Base-by-base conservation (phyloP, 2,113 vertebrate genomes). In the Colaptes auratus region DNA sequence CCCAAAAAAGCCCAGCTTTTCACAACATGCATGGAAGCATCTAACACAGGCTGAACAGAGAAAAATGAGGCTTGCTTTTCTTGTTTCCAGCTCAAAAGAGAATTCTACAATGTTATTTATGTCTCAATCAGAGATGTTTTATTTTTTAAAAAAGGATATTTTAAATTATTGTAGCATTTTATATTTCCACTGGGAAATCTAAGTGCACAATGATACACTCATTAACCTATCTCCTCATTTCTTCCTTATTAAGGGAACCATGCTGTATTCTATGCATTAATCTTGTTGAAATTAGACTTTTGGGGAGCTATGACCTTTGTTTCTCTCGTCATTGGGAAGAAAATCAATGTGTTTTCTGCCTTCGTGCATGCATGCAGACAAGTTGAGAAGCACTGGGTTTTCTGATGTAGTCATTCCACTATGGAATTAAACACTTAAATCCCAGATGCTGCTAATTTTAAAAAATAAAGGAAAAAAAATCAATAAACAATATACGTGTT, bases 1-100 rank as follows among this genome's bases (percentile, higher is more conserved):
- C 48, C 84, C 31, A 20, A 36, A 48, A 23, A 1, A 2, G 8
- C 36, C 50, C 36, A 46, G 46, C 10, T 52, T 80, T 39, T 23
- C 55, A 46, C 46, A 79, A 30, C 8, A 3, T 4, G 12, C 7
- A 6, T 30, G 33, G 73, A 48, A 81, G 28, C 21, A 74, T n/a
- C 42, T 36, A 86, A 58, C 0, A 0, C 12, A 23, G 52, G 63
- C 39, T 60, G 59, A 65, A 6, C 13, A 58, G 7, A 73, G 55
- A 56, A 44, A 85, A 81, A 71, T 1, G 12, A 82, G 30, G n/a
- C 20, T 66, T 83, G 5, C 5, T 88, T 91, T 86, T 87, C 77
- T 90, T 85, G 72, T 86, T 96, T 97, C 97, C 88, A 97, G 86
- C 86, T 92, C 93, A 95, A 95, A 97, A 87, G 65, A 97, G 88